A percentile compares a stretch with the other conserved stretches of the same genome.
These are phyloP conservation scores for Montipora foliosa DNA, from an alignment of 64 coral and sea anemone genomes.

Conservation along the genomic window DNA sequence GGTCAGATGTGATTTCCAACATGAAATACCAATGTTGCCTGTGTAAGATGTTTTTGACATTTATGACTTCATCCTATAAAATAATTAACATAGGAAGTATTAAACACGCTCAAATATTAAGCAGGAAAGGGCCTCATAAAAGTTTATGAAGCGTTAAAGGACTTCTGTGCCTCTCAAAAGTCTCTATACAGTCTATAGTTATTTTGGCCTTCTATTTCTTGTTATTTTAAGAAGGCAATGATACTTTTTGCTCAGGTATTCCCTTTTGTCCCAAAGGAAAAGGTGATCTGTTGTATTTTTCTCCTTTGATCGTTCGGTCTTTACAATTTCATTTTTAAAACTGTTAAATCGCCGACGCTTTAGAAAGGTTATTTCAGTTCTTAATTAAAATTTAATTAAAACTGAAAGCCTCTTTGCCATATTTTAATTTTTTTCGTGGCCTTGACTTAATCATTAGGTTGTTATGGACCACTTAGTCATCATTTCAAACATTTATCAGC, in stretches of 20 bases:
- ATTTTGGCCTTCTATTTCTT: no score
- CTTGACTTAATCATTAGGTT: no score
- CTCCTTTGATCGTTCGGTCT: not conserved
- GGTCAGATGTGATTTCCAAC: no score
- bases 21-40: not conserved
- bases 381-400: slow-evolving; percentile 16
- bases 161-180: no score
- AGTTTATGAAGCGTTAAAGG: no score
- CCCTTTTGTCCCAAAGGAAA: not conserved
- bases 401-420: not conserved
- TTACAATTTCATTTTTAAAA: not conserved
- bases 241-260: no score
- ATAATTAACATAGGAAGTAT: no score
- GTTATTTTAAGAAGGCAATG: no score
- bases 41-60: not conserved
- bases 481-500: not conserved
- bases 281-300: not conserved
- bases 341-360: not conserved
- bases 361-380: not conserved
- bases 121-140: no score
- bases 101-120: no score
- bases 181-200: no score
- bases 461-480: no score
- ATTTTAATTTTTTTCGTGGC: not conserved
- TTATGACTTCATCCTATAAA: not conserved